A percentile compares a stretch with the other conserved stretches of the same genome.
phyloP scores from a whole-genome alignment of 1,140 invertebrate genomes.

The Lucilia cuprina region DNA sequence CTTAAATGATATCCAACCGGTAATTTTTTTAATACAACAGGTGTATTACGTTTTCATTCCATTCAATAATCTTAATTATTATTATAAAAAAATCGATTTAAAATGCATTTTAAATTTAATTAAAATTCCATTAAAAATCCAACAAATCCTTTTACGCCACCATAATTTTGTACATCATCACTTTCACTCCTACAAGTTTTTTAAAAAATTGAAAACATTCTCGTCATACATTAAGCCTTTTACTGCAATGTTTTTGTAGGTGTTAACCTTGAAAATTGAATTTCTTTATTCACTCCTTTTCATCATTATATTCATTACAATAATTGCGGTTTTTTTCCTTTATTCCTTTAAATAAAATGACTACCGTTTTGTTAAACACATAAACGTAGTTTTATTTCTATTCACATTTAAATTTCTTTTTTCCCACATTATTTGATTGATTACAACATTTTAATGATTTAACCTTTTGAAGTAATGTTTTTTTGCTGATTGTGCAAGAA shows the following conservation, averaged over 20 bases:
- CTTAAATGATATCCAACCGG: not conserved
- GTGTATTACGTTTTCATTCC: not conserved
- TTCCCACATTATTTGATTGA: conserved; percentile 33
- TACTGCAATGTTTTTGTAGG: not conserved
- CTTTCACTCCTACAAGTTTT: conserved; percentile 1
- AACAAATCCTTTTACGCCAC: not conserved
- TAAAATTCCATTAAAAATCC: conserved; percentile 17
- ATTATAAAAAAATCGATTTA: not conserved
- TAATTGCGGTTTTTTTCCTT: not conserved
- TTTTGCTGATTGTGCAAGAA: not conserved
- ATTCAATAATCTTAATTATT: not conserved
- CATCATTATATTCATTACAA: not conserved
- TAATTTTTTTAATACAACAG: not conserved
- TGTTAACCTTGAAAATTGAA: conserved; percentile 26
- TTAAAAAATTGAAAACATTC: not conserved
- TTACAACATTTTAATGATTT: not conserved
- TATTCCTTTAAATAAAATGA: not conserved
- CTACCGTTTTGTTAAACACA: conserved; percentile 31
- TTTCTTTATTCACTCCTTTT: not conserved
- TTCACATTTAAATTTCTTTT: conserved; percentile 6
- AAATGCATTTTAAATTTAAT: conserved; percentile 13
- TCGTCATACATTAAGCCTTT: not conserved
- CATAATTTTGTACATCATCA: conserved; percentile 9
- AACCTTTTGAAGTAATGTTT: not conserved
- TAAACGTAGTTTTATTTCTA: not conserved